Percentiles rank a stretch among this genome's conserved stretches.
These are phyloP conservation scores for Pipistrellus kuhlii DNA, from an alignment of 2,797 vertebrate genomes.

Conservation along the genomic window DNA sequence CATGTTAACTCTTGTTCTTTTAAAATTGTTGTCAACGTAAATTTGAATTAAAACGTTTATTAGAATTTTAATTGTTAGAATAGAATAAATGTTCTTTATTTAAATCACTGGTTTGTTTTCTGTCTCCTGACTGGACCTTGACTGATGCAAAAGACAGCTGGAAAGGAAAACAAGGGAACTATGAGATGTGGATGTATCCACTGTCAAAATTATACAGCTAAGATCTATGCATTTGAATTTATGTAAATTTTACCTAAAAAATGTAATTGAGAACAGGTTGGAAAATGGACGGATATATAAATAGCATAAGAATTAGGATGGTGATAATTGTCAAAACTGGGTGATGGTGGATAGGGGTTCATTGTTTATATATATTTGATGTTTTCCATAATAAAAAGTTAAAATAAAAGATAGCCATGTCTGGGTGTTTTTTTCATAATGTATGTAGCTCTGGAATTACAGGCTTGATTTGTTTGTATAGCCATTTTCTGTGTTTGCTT, in stretches of 20 bases:
- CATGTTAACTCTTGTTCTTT: conserved; percentile 5
- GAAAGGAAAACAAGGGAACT: background rate
- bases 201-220: background rate
- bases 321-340: background rate
- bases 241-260: conserved; percentile 25
- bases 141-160: background rate
- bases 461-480: background rate
- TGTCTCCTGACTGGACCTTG: background rate
- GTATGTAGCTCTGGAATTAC: background rate
- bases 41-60: conserved; percentile 6
- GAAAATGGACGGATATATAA: background rate
- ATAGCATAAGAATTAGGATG: background rate
- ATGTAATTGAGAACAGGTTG: background rate
- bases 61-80: background rate
- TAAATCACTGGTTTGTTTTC: background rate
- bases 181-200: background rate
- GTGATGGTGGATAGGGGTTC: background rate
- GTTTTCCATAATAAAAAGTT: conserved; percentile 21
- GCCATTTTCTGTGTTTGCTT: background rate
- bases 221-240: background rate
- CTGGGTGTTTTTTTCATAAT: background rate
- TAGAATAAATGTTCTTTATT: background rate
- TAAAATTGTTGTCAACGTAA: conserved; percentile 26
- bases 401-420: background rate
- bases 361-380: conserved; percentile 24